Evolutionary conservation across 2,113 vertebrate species (phyloP), one percentile per base, ranked within the genome.

Genomic region (Oreochromis niloticus): DNA sequence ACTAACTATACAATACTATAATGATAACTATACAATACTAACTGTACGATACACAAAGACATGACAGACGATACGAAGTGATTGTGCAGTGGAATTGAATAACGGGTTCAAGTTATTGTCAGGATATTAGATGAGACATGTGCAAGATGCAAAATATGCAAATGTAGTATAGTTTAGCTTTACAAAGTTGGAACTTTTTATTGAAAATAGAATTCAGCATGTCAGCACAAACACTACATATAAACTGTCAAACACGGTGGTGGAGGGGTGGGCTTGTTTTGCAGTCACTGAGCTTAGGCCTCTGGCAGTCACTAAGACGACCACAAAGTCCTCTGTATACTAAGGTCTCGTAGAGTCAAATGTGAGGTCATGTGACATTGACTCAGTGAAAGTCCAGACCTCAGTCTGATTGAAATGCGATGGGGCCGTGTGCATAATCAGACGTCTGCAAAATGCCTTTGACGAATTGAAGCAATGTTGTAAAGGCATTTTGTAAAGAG

Each of bases 11-110:
- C 22, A 14, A 57, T 57, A 3, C 59, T 7, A 63, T 27, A 27
- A 27, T 27, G 27, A 27, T 19, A 63, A 63, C 30, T 59, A 9
- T 0, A 8, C 22, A 27, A 56, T 57, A 3, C 59, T 7, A 63
- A 7, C 30, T 63, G 59, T 61, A 34, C 34, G 59, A 61, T 61
- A 34, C 19, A 34, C 30, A 61, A 34, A 61, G 1, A 61, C n/a
- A n/a, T n/a, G n/a, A n/a, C 0, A 19, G 59, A 61, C 1, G 0
- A 19, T 61, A 34, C 0, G 2, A 61, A 34, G 59, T 34, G 59
- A 63, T 63, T 63, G 9, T 63, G 30, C 6, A 63, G 30, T 19
- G 6, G 30, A 3, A 63, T 36, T 63, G 30, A 63, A 63, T 63
- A 36, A 30, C 16, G 36, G 30, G 30, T 63, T 36, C 59, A 63